Base-by-base conservation (phyloP, 2,797 vertebrate genomes). In the Syngnathus acus region DNA sequence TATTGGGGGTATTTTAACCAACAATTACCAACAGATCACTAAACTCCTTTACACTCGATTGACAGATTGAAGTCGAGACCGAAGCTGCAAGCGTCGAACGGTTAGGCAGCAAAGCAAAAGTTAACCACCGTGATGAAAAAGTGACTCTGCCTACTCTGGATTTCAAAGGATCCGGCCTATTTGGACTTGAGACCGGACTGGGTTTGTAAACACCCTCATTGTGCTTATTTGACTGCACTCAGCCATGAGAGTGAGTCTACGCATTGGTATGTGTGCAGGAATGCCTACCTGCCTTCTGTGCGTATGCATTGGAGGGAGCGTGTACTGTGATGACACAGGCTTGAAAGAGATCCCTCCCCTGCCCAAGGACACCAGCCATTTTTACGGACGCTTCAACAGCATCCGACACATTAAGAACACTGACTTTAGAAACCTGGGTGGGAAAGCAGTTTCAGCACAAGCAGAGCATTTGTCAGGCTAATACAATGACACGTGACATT, bases 301-400 rank as follows among this genome's bases (percentile, higher is more conserved):
- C 54, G 87, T 92, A 55, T 95, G 93, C 71, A 85, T 93, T 0
- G 76, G 91, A 38, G 89, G 85, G 60, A 94, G 92, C 0, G 91
- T 93, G 38, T 94, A 94, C 86, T 93, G 92, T 0, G 92, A 94
- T 0, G 91, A 94, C 1, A 47, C 86, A 0, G 73, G 84, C 55
- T 82, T 94, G 60, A 85, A 89, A 45, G 77, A 62, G 57, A 78
- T 93, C 26, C 93, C 93, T 0, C 84, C 71, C 3, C 87, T 94
- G 67, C 92, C 94, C 0, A 89, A 86, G 42, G 89, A 83, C 9
- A 93, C 92, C 4, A 70, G 79, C 1, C 90, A 91, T 81, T 90
- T 94, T 47, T 93, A 94, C 0, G 90, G 88, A 9, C 91, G 91
- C 72, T 94, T 93, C 90, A 94, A 93, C 84, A 87, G 77, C 69